Base-by-base conservation (phyloP, 2,797 vertebrate genomes). In the Syngnathus acus region DNA sequence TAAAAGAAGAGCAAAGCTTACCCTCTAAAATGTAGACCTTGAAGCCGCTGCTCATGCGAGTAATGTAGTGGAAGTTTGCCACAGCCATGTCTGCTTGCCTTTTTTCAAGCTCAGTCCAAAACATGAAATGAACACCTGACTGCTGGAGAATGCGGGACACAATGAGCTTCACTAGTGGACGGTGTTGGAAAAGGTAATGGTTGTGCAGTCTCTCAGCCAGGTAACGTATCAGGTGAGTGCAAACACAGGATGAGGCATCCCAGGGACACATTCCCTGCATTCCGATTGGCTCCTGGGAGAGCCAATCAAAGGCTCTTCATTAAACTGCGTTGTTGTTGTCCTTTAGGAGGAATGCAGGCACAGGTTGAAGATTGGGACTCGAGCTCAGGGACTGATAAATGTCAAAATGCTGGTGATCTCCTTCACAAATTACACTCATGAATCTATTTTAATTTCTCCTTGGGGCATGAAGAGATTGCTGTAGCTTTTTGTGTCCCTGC, bases 21-120 rank as follows among this genome's bases (percentile, higher is more conserved):
- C 92, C 92, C 73, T 93, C 92, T 72, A 93, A 76, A 70, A 93
- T 92, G 87, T 93, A 93, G 53, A 93, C 92, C 80, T 92, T 92
- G 76, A 93, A 93, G 67, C 92, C 92, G 42, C 92, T 93, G 88
- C 88, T 93, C 91, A 93, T 93, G 68, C 91, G 83, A 9, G 91
- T 92, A 32, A 92, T 92, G 82, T 93, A 93, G 32, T 92, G 91
- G 78, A 92, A 92, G 60, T 93, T 93, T 1, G 91, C 89, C 71
- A 93, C 91, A 5, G 91, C 92, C 92, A 93, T 93, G 74, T 1
- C 63, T 84, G 60, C 79, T 77, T 32, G 66, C 75, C 74, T 81
- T 80, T 80, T 48, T 74, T 77, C 57, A 61, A 63, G 61, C 65
- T 65, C 65, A 74, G 68, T 42, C 57, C 65, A 57, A 55, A 37